phyloP scores from a whole-genome alignment of 2,113 vertebrate species.

The Brevimyrus niger region DNA sequence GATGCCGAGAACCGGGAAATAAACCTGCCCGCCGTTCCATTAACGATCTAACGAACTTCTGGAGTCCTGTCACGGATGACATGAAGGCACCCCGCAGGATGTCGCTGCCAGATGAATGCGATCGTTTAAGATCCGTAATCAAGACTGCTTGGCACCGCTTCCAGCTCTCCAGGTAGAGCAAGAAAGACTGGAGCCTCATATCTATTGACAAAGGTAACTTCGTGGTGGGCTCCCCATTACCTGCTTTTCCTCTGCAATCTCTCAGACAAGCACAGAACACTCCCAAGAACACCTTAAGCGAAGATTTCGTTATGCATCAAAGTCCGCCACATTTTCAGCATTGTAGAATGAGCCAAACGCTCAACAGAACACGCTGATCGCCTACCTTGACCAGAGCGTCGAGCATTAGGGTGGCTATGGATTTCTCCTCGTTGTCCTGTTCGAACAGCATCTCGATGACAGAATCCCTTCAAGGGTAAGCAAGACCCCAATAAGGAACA shows the following conservation, averaged over 20 bases:
- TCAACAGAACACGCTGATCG: background rate
- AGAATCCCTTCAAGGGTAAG: conserved; percentile 69
- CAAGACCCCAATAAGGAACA: background rate
- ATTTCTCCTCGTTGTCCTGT: conserved; percentile 97
- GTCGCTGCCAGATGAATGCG: background rate
- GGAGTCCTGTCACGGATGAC: background rate
- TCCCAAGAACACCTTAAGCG: background rate
- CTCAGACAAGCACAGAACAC: background rate
- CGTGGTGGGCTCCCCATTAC: background rate
- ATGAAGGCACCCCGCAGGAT: background rate
- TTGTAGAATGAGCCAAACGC: background rate
- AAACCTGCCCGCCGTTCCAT: background rate
- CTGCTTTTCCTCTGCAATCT: background rate
- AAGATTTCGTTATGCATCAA: background rate
- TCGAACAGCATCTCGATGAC: conserved; percentile 93
- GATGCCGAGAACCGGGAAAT: background rate
- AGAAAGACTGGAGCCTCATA: background rate
- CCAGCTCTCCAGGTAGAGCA: background rate
- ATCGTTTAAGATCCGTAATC: background rate
- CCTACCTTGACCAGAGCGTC: conserved; percentile 87
- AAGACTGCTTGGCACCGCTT: background rate
- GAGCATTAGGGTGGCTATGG: conserved; percentile 85
- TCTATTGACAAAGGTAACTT: background rate
- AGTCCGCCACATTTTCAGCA: background rate
- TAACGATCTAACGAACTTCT: background rate